A percentile compares a stretch with the other conserved stretches of the same genome.
phyloP scores from a whole-genome alignment of 1,140 invertebrate species.

The Oryctes rhinoceros region DNA sequence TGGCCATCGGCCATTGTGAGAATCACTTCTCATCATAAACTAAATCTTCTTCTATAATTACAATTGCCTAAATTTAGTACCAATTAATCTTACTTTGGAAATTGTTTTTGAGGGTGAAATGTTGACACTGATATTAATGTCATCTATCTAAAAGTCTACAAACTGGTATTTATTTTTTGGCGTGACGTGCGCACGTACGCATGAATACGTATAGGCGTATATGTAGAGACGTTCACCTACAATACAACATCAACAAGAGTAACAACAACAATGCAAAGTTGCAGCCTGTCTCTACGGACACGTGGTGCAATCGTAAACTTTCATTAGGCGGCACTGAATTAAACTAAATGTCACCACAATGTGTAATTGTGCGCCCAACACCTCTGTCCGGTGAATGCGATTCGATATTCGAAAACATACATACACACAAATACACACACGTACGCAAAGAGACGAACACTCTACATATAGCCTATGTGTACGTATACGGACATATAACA shows the following conservation, averaged over 20 bases:
- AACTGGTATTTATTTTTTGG: slow-evolving; percentile 19
- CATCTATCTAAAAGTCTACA: slow-evolving; percentile 4
- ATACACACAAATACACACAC: not conserved
- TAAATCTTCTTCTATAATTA: no score
- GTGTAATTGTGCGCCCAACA: slow-evolving; percentile 57
- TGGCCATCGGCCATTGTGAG: no score
- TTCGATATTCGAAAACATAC: slow-evolving; percentile 53
- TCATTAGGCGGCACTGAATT: slow-evolving; percentile 58
- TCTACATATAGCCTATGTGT: not conserved
- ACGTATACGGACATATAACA: slow-evolving; percentile 1
- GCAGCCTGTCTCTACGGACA: slow-evolving; percentile 44
- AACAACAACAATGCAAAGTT: slow-evolving; percentile 35
- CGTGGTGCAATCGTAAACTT: slow-evolving; percentile 56
- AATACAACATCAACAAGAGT: not conserved
- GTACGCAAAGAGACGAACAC: not conserved
- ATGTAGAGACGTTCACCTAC: slow-evolving; percentile 28
- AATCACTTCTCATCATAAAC: no score
- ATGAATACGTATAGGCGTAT: not conserved
- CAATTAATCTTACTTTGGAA: not conserved
- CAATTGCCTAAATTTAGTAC: no score
- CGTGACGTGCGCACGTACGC: not conserved
- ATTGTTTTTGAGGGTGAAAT: not conserved
- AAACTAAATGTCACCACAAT: slow-evolving; percentile 59
- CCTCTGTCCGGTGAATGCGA: slow-evolving; percentile 51
- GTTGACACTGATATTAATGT: slow-evolving; percentile 18